Evolutionary conservation across 2,797 vertebrate species (phyloP), one percentile per base, ranked within the genome.

Genomic region (Crocodylus rhombifer): DNA sequence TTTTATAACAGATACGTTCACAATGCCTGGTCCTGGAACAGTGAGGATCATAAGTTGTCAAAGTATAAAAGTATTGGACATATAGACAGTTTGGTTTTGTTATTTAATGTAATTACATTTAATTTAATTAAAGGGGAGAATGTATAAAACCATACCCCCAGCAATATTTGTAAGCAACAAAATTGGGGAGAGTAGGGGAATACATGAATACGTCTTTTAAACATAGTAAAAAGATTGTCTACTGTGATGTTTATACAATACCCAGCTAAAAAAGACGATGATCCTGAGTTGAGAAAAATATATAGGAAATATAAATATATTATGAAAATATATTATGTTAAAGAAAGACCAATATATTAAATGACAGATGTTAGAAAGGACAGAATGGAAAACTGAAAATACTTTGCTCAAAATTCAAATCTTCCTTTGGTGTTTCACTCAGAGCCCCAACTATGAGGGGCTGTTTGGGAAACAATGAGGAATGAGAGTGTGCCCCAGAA

Each of bases 401-500:
- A 33, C n/a, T 30, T 33, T 67, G 64, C 20, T 67, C 62, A 20
- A 5, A 26, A 74, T 51, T 51, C 42, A 51, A 51, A 73, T 13
- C 65, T 85, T 79, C 63, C 88, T 74, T 21, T 62, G 51, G 28
- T 13, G 18, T 88, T 88, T 33, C 23, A n/a, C 76, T 84, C 84
- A 60, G 88, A 84, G 90, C 51, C 67, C n/a, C 62, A 61, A 5
- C 33, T 91, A 91, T 71, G 62, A 26, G 88, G 87, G 71, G 51
- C 76, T 76, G 55, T n/a, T 91, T 0, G 11, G 95, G 87, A 61
- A 94, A 69, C 79, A 64, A 58, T 96, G 95, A 96, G 42, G 42
- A 51, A 51, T 3, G 42, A 51, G 42, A 51, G 42, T 51, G 42
- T 51, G 42, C 42, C 42, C 9, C 42, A 51, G 10, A 51, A 93